Evolutionary conservation across 2,888 invertebrate genomes (phyloP), one percentile per base, ranked within the genome.

Genomic region (Phyllotreta cruciferae): DNA sequence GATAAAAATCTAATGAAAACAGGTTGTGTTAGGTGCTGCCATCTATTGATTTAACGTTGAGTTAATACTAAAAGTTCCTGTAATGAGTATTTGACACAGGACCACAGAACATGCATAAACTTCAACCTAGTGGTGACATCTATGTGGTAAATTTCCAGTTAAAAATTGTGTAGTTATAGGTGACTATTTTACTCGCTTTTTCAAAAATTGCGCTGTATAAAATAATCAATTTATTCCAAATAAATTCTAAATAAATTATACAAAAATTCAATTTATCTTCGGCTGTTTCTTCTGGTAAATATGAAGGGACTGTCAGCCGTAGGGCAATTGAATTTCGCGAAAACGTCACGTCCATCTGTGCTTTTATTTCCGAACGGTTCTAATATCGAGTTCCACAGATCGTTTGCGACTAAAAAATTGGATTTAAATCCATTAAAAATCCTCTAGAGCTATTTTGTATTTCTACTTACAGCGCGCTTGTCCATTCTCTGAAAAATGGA

Each of bases 331-430:
- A 86, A 81, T 65, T 70, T 77, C 35, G 76, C 66, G 61, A 82
- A 81, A 34, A 77, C 38, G 6, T 68, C 49, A 3, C 56, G 53
- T 34, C 64, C 69, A 11, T 63, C 56, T 13, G 49, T 62, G 2
- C 80, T 75, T 74, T 88, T 88, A 39, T 80, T 71, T 1, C 83
- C 83, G 0, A 83, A 80, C 9, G 83, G 82, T 74, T 87, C 83
- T 62, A 88, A 68, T 78, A 88, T 80, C 69, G 86, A 87, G 71
- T 87, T 87, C 88, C 88, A 88, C 1, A 87, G 70, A 8, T 83
- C 81, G 72, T 85, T 86, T 11, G 85, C 81, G 68, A 83, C 87
- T 84, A 71, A 78, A 80, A 70, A 80, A 70, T 9, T 39, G 42
- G 10, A 41, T 13, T 36, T 24, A 50, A 3, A 13, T 10, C 11